Percentiles rank a stretch among this genome's conserved stretches.
Evolutionary conservation across 2,797 vertebrate species (phyloP).

Genomic region (Centropyge bicolor): DNA sequence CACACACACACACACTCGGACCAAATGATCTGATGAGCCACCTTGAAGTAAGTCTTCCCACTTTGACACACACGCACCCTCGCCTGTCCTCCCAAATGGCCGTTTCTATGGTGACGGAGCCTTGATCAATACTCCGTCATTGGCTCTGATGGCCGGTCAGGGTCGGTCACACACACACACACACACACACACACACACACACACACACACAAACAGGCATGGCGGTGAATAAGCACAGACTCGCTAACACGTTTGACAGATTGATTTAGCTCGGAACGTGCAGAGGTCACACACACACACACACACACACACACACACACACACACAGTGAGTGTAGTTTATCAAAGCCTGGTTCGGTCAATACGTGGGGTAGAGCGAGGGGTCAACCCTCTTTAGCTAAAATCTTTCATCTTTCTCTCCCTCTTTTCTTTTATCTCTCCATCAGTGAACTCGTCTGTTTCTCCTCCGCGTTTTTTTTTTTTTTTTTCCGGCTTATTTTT

Average conservation of each 20-base stretch:
- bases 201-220: constrained; percentile 68
- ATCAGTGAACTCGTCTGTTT: constrained; percentile 28
- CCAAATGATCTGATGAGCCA: constrained; percentile 64
- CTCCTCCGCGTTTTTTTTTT: neutral
- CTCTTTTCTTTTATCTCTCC: constrained; percentile 66
- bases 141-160: constrained; percentile 82
- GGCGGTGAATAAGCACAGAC: constrained; percentile 81
- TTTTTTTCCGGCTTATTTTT: neutral
- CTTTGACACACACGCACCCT: constrained; percentile 74
- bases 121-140: constrained; percentile 85
- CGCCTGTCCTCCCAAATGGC: constrained; percentile 77
- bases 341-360: constrained; percentile 73
- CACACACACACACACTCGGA: constrained; percentile 43
- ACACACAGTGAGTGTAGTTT: constrained; percentile 58
- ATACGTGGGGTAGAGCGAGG: constrained; percentile 65
- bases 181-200: constrained; percentile 35
- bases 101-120: constrained; percentile 81
- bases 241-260: constrained; percentile 76
- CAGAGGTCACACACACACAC: constrained; percentile 68
- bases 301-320: constrained; percentile 45
- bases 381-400: constrained; percentile 72
- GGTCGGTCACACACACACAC: constrained; percentile 67
- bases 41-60: constrained; percentile 81
- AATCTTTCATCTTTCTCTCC: constrained; percentile 75
- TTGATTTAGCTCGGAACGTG: constrained; percentile 76